Base-by-base conservation (phyloP, 2,888 invertebrate genomes). In the Andrena hattorfiana region DNA sequence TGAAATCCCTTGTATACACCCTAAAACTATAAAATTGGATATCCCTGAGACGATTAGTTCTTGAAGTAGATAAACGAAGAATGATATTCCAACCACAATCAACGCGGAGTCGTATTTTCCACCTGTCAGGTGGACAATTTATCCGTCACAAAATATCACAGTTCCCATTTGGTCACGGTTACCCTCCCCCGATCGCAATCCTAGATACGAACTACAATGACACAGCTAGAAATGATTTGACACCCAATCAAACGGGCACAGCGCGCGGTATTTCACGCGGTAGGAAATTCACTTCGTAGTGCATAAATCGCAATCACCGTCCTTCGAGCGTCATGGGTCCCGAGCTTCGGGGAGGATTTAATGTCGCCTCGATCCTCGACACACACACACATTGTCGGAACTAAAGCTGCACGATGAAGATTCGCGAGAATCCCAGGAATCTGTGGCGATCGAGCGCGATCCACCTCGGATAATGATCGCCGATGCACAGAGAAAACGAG, bases 401-500 rank as follows among this genome's bases (percentile, higher is more conserved):
- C 56, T 26, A 10, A 51, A 20, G 13, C 56, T 23, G 23, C 23
- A 10, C 20, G 3, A 83, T 77, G 67, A 67, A 63, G 83, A 85
- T 78, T 74, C 82, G 59, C 62, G 64, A 54, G 77, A 72, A 81
- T 77, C 64, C n/a, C 28, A 56, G 48, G 74, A 79, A 79, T 81
- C 74, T 76, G 76, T 67, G 64, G 13, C 63, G 73, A 83, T 79
- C 79, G 69, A 59, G 56, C 54, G 49, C 56, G 49, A 69, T 67
- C 80, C 67, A 13, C 28, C 42, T 20, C 63, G 60, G 35, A 62
- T 81, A 86, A 86, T 77, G 78, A 74, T 67, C 13, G n/a, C 13
- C 82, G 74, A 86, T 28, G 84, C 68, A 51, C 78, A 49, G 75
- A 86, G 85, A 80, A 85, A 88, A 87, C 83, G 79, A 83, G 77